These are phyloP conservation scores for Sphaeridia pumilis DNA, from an alignment of 2,888 invertebrate species.

Conservation along the genomic window DNA sequence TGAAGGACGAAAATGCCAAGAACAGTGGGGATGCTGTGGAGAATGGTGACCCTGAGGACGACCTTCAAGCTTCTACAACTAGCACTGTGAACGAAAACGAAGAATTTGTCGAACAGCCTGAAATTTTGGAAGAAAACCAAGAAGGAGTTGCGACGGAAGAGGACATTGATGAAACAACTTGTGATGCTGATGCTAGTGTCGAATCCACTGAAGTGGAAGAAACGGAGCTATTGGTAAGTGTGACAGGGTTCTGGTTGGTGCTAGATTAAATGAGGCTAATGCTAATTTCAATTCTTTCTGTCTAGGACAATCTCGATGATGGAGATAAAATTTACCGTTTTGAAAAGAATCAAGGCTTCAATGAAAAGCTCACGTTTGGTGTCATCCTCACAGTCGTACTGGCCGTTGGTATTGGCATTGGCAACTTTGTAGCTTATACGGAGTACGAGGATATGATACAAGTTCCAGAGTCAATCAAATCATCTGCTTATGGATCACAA, in stretches of 20 bases:
- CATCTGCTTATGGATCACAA: too few relatives aligned
- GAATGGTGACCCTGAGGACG: conserved; percentile 13
- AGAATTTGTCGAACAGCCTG: background rate
- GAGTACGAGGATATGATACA: conserved; percentile 36
- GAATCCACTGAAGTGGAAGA: too few relatives aligned
- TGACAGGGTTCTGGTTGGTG: too few relatives aligned
- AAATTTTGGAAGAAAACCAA: background rate
- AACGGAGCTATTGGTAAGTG: too few relatives aligned
- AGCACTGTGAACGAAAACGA: background rate
- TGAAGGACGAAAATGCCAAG: too few relatives aligned
- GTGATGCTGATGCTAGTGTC: too few relatives aligned
- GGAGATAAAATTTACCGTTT: conserved; percentile 34
- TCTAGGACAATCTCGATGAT: too few relatives aligned
- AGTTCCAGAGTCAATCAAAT: too few relatives aligned
- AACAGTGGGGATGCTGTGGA: too few relatives aligned
- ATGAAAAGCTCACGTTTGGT: conserved; percentile 35
- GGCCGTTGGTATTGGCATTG: conserved; percentile 34
- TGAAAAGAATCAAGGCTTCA: conserved; percentile 30
- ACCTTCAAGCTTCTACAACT: conserved; percentile 1
- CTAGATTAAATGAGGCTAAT: too few relatives aligned
- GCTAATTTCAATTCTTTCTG: too few relatives aligned
- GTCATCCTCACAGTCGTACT: conserved; percentile 31
- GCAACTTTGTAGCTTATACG: conserved; percentile 35
- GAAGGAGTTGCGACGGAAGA: background rate
- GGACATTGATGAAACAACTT: conserved; percentile 4